These are phyloP conservation scores for Grapholita molesta DNA, from an alignment of 1,140 invertebrate species.

Conservation along the genomic window DNA sequence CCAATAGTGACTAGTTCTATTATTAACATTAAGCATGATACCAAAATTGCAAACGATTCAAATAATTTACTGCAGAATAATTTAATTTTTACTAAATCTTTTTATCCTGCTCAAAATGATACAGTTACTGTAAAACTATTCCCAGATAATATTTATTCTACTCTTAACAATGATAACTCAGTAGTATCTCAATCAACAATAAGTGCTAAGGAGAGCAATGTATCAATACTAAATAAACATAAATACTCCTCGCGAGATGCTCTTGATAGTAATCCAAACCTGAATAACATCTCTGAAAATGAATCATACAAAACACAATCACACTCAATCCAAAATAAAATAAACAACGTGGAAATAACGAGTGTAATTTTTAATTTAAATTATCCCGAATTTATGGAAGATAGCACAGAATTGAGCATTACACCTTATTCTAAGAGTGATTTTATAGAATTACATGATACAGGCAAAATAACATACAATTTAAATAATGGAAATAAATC, in stretches of 20 bases:
- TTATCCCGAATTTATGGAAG: background rate
- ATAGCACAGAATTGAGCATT: too few species aligned
- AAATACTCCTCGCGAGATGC: background rate
- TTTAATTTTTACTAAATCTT: background rate
- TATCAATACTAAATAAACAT: background rate
- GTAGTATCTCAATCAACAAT: background rate
- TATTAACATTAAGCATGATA: too few species aligned
- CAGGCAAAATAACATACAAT: too few species aligned
- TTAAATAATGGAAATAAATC: too few species aligned
- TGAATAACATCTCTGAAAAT: background rate
- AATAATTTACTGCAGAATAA: too few species aligned
- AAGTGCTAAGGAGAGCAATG: background rate
- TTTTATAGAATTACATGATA: too few species aligned
- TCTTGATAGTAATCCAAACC: background rate
- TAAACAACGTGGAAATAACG: background rate
- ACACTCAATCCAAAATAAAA: background rate
- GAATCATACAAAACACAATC: background rate
- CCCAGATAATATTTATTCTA: background rate
- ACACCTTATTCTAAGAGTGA: too few species aligned
- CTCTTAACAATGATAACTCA: background rate
- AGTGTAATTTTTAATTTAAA: background rate
- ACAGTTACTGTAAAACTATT: background rate
- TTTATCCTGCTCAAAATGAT: background rate
- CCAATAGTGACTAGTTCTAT: too few species aligned
- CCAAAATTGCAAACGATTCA: too few species aligned